Evolutionary conservation across 2,113 vertebrate species (phyloP).

Genomic region (Todiramphus saurophagus): DNA sequence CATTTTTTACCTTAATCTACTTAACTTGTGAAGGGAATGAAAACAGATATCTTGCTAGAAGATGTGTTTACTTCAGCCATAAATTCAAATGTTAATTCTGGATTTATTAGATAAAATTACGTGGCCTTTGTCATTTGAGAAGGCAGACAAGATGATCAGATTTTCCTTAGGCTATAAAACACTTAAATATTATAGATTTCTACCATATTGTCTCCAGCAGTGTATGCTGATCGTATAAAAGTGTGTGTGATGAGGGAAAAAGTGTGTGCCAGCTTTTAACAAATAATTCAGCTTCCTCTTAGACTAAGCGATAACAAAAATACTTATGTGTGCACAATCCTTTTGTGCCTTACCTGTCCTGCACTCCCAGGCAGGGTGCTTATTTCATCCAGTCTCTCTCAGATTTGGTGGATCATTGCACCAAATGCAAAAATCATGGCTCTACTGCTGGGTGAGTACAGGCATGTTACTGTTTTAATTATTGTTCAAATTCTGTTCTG

Average conservation of each 20-base stretch:
- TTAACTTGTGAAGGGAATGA: constrained; percentile 41
- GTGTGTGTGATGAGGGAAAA: not conserved
- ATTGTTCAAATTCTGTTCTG: not conserved
- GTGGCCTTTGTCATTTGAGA: constrained; percentile 37
- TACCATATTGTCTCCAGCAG: not conserved
- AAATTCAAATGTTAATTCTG: constrained; percentile 55
- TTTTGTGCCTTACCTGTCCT: not conserved
- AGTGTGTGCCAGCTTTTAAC: not conserved
- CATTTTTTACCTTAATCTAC: constrained; percentile 38
- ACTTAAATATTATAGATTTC: constrained; percentile 34
- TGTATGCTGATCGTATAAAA: not conserved
- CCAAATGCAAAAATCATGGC: not conserved
- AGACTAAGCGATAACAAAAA: not conserved
- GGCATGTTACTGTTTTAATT: not conserved
- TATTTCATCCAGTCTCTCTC: not conserved
- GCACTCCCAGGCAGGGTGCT: not conserved
- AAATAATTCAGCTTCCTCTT: not conserved
- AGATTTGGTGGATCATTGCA: not conserved
- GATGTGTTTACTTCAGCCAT: constrained; percentile 41
- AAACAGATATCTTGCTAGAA: constrained; percentile 50
- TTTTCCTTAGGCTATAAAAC: constrained; percentile 20
- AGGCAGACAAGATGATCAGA: constrained; percentile 2
- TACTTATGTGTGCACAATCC: not conserved
- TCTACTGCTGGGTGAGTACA: not conserved
- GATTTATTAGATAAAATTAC: constrained; percentile 47